Evolutionary conservation across 2,113 vertebrate genomes (phyloP).

Genomic region (Boulengerochromis microlepis): DNA sequence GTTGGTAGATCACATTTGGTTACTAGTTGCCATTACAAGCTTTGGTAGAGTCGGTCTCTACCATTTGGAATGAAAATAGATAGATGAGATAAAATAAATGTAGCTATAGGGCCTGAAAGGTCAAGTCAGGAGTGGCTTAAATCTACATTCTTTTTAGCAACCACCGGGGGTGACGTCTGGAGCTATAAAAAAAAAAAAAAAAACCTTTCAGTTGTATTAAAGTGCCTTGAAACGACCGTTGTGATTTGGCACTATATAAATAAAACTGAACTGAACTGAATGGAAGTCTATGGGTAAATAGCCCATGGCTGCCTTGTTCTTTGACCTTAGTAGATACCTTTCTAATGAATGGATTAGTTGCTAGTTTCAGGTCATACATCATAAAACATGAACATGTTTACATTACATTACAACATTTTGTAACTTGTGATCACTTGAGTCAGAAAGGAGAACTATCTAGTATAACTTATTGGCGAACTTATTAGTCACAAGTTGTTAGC

Average conservation of each 20-base stretch:
- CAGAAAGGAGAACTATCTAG: accelerated
- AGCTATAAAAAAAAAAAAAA: accelerated
- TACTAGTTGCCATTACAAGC: accelerated
- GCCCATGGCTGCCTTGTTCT: no score
- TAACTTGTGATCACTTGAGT: neutral
- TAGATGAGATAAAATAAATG: accelerated
- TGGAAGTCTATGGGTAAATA: neutral
- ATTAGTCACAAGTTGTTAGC: neutral
- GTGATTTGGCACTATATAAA: neutral
- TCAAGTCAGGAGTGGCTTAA: neutral
- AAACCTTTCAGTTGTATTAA: neutral
- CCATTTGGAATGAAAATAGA: neutral
- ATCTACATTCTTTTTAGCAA: neutral
- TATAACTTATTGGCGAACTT: neutral
- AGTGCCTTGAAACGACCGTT: accelerated
- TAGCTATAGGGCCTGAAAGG: neutral
- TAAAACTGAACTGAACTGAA: neutral
- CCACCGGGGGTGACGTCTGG: accelerated
- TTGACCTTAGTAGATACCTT: no score
- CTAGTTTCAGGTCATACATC: no score
- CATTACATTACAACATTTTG: no score
- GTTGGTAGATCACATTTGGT: accelerated
- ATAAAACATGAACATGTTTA: no score
- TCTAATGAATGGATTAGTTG: no score
- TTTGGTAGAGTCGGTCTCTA: neutral